A percentile compares a stretch with the other conserved stretches of the same genome.
Evolutionary conservation across 2,113 vertebrate species (phyloP).

Genomic region (Ochotona princeps): DNA sequence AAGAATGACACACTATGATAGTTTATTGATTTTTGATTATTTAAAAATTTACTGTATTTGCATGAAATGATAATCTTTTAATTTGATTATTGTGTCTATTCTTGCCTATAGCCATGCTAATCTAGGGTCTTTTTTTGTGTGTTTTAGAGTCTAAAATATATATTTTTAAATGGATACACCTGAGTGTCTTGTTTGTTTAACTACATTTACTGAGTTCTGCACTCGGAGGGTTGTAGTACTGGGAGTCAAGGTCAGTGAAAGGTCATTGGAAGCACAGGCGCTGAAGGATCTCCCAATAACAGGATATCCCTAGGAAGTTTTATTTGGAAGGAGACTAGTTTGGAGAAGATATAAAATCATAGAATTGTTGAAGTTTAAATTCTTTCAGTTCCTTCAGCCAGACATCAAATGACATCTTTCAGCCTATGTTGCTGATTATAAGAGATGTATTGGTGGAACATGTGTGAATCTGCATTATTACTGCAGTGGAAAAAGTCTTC

Average conservation of each 20-base stretch:
- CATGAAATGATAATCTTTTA: too few relatives aligned
- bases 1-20: too few relatives aligned
- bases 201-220: conserved; percentile 27
- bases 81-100: too few relatives aligned
- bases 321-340: not conserved
- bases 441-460: not conserved
- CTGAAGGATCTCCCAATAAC: not conserved
- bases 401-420: not conserved
- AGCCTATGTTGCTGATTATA: not conserved
- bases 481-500: not conserved
- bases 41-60: too few relatives aligned
- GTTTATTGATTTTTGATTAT: too few relatives aligned
- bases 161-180: not conserved
- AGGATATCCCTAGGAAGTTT: conserved; percentile 12
- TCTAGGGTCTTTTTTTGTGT: too few relatives aligned
- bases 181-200: conserved; percentile 53
- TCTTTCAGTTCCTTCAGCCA: conserved; percentile 36
- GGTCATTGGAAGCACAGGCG: not conserved
- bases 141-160: too few relatives aligned
- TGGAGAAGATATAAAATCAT: conserved; percentile 27
- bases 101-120: too few relatives aligned
- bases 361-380: conserved; percentile 20
- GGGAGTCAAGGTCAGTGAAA: not conserved
- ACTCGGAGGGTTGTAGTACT: not conserved
- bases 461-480: conserved; percentile 26